These are phyloP conservation scores for Drosophila pegasa DNA, from an alignment of 2,888 invertebrate genomes.

Conservation along the genomic window DNA sequence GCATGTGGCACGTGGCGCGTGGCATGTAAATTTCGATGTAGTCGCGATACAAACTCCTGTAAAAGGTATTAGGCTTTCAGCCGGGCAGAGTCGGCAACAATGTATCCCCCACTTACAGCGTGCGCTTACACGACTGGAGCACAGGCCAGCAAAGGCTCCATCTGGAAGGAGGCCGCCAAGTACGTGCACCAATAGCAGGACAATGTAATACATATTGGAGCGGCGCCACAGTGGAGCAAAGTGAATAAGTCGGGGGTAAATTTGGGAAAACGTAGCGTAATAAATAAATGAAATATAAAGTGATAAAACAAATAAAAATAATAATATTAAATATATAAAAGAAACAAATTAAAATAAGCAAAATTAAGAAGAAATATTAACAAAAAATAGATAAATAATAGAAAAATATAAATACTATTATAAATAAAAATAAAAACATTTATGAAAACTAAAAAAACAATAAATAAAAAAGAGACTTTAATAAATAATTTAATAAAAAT, in stretches of 20 bases:
- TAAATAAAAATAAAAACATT: no score
- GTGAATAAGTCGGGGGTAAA: not conserved
- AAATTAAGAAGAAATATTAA: no score
- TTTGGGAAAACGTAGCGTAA: not conserved
- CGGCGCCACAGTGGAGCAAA: constrained; percentile 25
- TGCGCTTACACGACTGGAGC: constrained; percentile 36
- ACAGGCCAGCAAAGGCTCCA: constrained; percentile 7
- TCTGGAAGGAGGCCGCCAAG: constrained; percentile 11
- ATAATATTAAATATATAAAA: not conserved
- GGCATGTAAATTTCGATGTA: constrained; percentile 69
- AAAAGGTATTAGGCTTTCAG: constrained; percentile 82
- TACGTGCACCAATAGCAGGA: not conserved
- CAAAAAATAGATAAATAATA: no score
- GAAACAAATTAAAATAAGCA: no score
- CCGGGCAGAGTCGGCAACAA: constrained; percentile 35
- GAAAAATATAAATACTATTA: no score
- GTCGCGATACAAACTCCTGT: constrained; percentile 82
- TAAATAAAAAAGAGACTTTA: no score
- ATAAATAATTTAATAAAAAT: no score
- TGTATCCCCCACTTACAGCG: constrained; percentile 35
- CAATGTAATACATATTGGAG: not conserved
- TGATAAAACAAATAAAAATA: not conserved
- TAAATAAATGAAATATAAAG: not conserved
- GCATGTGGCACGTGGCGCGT: constrained; percentile 52
- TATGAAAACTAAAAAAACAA: no score